phyloP scores from a whole-genome alignment of 2,797 vertebrate genomes.

The Gila robusta region DNA sequence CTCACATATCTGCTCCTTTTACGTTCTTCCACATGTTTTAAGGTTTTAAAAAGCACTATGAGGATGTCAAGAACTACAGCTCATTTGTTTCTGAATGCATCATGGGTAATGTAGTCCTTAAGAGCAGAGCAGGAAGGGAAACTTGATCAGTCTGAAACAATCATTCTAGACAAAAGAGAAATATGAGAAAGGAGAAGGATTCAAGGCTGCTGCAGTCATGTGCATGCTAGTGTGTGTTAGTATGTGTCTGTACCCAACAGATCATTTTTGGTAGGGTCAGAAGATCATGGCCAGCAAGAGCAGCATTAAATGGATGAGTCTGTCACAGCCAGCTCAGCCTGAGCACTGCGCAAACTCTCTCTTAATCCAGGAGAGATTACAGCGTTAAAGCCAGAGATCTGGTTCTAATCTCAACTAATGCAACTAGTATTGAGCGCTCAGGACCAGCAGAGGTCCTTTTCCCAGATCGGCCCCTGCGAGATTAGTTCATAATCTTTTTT shows the following conservation, averaged over 20 bases:
- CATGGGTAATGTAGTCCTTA: constrained; percentile 46
- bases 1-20: not conserved
- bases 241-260: not conserved
- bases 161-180: constrained; percentile 7
- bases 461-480: not conserved
- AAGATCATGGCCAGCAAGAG: constrained; percentile 30
- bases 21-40: not conserved
- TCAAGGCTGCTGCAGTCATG: not conserved
- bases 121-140: constrained; percentile 25
- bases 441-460: not conserved
- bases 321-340: constrained; percentile 36
- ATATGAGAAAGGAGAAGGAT: not conserved
- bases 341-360: constrained; percentile 40
- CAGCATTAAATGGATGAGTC: constrained; percentile 52
- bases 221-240: constrained; percentile 1
- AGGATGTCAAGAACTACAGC: not conserved
- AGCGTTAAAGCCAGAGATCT: constrained; percentile 48
- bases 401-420: constrained; percentile 49
- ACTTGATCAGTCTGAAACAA: not conserved
- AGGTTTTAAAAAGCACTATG: not conserved
- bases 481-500: not conserved
- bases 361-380: constrained; percentile 60
- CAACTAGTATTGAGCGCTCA: constrained; percentile 1
- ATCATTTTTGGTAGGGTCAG: constrained; percentile 44
- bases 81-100: constrained; percentile 32